Conservation (phyloP, 1,140 invertebrate species). For the Trichonephila clavata region DNA sequence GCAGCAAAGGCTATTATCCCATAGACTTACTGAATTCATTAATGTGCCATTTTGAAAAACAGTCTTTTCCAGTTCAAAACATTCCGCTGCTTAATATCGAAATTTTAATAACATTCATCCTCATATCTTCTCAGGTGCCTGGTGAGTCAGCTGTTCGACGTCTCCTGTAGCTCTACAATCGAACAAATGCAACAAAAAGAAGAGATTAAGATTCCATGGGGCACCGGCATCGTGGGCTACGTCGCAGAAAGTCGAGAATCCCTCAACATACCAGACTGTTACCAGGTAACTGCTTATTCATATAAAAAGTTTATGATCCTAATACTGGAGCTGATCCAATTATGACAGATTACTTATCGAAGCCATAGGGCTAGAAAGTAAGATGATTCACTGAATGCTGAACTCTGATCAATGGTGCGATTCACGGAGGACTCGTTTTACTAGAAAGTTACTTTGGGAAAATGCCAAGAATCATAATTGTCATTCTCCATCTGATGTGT, state of each 20-base stretch:
- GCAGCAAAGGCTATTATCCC: too few species aligned
- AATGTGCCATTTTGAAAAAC: too few species aligned
- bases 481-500: neutral
- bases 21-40: too few species aligned
- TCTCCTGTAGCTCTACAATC: slow-evolving; percentile 92
- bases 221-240: slow-evolving; percentile 93
- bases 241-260: slow-evolving; percentile 95
- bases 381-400: neutral
- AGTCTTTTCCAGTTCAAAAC: too few species aligned
- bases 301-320: neutral
- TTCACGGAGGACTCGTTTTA: neutral
- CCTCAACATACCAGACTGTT: slow-evolving; percentile 97
- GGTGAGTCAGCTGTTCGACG: slow-evolving; percentile 96
- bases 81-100: too few species aligned
- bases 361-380: neutral
- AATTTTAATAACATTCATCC: neutral
- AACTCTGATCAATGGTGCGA: slow-evolving; percentile 3
- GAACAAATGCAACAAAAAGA: slow-evolving; percentile 95
- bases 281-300: slow-evolving; percentile 86
- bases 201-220: slow-evolving; percentile 93
- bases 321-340: too few species aligned
- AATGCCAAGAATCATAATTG: neutral
- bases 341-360: too few species aligned
- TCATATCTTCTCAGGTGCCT: slow-evolving; percentile 83
- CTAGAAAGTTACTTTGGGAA: neutral